Evolutionary conservation across 1,140 invertebrate species (phyloP).

Genomic region (Drosophila insularis): DNA sequence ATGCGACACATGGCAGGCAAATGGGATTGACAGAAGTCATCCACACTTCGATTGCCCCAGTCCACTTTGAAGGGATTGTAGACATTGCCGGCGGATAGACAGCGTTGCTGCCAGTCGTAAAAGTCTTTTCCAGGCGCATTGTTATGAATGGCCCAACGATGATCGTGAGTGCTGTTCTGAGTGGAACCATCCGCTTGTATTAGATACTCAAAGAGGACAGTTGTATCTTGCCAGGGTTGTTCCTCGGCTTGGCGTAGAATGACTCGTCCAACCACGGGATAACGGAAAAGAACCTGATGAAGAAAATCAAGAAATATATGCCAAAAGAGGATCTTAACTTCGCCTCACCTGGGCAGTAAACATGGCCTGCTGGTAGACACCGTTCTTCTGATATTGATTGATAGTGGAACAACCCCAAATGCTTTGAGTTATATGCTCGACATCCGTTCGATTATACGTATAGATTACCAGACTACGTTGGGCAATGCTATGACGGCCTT

Average conservation of each 20-base stretch:
- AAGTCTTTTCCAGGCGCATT: slow-evolving; percentile 90
- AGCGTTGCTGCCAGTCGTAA: slow-evolving; percentile 94
- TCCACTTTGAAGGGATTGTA: slow-evolving; percentile 92
- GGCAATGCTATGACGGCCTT: slow-evolving; percentile 90
- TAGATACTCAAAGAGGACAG: slow-evolving; percentile 88
- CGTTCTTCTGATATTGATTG: slow-evolving; percentile 86
- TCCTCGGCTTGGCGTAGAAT: slow-evolving; percentile 92
- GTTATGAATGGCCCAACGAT: slow-evolving; percentile 88
- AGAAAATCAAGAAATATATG: background rate
- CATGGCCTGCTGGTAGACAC: slow-evolving; percentile 88
- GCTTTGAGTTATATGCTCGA: slow-evolving; percentile 83
- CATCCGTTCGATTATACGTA: slow-evolving; percentile 84
- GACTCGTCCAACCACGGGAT: slow-evolving; percentile 94
- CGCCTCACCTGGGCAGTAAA: slow-evolving; percentile 85
- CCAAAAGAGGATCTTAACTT: background rate
- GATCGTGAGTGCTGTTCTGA: slow-evolving; percentile 89
- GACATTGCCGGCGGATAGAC: slow-evolving; percentile 89
- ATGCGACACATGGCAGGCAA: slow-evolving; percentile 86
- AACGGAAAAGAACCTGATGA: slow-evolving; percentile 86
- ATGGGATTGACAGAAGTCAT: slow-evolving; percentile 84
- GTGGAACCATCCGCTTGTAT: slow-evolving; percentile 93
- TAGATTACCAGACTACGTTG: slow-evolving; percentile 93
- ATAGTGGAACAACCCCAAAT: slow-evolving; percentile 88
- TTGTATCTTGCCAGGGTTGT: slow-evolving; percentile 92
- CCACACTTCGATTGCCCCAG: slow-evolving; percentile 83